Percentiles rank a stretch among this genome's conserved stretches.
phyloP scores from a whole-genome alignment of 2,888 invertebrate genomes.

The Apamea sordens region DNA sequence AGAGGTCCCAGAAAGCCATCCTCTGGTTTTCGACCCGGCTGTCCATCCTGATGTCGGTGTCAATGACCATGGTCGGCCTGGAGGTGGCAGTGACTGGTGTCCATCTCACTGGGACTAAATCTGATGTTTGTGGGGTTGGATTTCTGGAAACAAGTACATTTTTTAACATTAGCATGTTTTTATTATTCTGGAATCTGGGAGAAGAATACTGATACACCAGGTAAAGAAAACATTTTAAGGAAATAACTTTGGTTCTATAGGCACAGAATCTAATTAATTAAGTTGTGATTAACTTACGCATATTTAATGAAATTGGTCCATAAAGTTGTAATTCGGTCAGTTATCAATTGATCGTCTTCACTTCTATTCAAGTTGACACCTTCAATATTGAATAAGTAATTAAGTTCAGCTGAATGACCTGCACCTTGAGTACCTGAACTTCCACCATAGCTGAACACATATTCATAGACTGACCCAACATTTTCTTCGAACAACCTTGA shows the following conservation, averaged over 20 bases:
- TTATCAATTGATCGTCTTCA: conserved; percentile 76
- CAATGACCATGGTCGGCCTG: conserved; percentile 82
- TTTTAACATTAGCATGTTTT: neutral
- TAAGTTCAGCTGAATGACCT: conserved; percentile 79
- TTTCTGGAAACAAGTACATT: conserved; percentile 74
- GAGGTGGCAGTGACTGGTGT: conserved; percentile 71
- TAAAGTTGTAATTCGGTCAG: conserved; percentile 78
- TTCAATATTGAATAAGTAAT: conserved; percentile 78
- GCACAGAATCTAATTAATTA: neutral
- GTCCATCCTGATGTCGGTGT: conserved; percentile 75
- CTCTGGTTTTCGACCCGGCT: conserved; percentile 79
- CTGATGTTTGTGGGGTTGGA: conserved; percentile 78
- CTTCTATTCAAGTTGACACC: conserved; percentile 57
- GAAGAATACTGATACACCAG: neutral
- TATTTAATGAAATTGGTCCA: conserved; percentile 87
- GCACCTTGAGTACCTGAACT: conserved; percentile 72
- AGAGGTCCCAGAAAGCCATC: conserved; percentile 87
- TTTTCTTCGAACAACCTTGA: conserved; percentile 78
- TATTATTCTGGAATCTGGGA: neutral
- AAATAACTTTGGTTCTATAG: neutral
- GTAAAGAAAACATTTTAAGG: neutral
- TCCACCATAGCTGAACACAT: conserved; percentile 81
- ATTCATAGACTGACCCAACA: conserved; percentile 81
- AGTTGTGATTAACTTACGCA: conserved; percentile 78
- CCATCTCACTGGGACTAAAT: conserved; percentile 80